phyloP scores from a whole-genome alignment of 1,140 invertebrate species.

The Bombus affinis region DNA sequence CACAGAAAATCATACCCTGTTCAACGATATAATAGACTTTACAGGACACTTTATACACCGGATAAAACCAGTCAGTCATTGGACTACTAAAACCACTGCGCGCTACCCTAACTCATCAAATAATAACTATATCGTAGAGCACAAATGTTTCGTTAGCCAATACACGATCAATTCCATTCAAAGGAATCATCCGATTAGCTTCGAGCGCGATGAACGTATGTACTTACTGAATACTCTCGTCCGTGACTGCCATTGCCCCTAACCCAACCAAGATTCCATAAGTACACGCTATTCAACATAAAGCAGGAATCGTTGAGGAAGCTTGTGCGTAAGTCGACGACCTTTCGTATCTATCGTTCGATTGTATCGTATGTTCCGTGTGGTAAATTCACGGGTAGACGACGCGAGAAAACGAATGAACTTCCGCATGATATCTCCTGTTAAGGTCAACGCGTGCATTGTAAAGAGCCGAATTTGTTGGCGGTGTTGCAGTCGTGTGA shows the following conservation, averaged over 20 bases:
- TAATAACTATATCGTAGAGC: neutral
- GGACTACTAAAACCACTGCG: neutral
- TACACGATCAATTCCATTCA: slow-evolving; percentile 1
- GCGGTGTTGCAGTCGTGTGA: neutral
- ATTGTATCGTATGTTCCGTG: neutral
- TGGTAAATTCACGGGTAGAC: slow-evolving; percentile 19
- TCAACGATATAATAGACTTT: neutral
- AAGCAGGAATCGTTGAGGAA: slow-evolving; percentile 14
- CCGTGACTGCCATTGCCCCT: neutral
- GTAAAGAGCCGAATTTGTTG: slow-evolving; percentile 51
- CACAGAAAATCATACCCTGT: neutral
- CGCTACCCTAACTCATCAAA: neutral
- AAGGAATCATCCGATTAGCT: neutral
- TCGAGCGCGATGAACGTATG: neutral
- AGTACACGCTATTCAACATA: slow-evolving; percentile 5
- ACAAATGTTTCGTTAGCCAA: neutral
- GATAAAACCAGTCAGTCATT: neutral
- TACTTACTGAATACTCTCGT: neutral
- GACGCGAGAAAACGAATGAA: slow-evolving; percentile 29
- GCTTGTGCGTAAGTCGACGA: slow-evolving; percentile 4
- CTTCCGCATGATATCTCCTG: slow-evolving; percentile 23
- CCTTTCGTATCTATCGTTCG: slow-evolving; percentile 7
- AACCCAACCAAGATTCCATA: neutral
- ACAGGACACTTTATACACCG: neutral
- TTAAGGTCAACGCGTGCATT: slow-evolving; percentile 31